Conservation (phyloP, 2,888 invertebrate genomes). For the Habroteleia sp. region DNA sequence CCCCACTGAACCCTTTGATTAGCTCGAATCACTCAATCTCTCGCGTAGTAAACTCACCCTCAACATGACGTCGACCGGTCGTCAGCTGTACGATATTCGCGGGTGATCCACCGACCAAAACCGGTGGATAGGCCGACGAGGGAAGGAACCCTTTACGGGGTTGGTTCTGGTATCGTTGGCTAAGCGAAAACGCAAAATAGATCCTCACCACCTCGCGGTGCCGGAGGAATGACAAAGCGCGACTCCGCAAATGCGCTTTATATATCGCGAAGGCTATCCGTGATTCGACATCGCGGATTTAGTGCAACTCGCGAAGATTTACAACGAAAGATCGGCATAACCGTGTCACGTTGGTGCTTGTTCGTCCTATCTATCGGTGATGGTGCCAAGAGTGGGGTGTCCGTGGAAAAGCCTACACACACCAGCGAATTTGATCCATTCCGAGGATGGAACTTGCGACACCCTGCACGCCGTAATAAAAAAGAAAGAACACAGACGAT, state of each 20-base stretch:
- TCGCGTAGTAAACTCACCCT: conserved; percentile 67
- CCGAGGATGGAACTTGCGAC: conserved; percentile 31
- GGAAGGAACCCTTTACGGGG: conserved; percentile 37
- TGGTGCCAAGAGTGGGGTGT: conserved; percentile 62
- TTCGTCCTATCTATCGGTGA: conserved; percentile 62
- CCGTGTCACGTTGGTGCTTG: conserved; percentile 74
- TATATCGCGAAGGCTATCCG: conserved; percentile 78
- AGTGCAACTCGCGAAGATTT: conserved; percentile 79
- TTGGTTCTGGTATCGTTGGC: conserved; percentile 17
- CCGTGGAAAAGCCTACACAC: conserved; percentile 17
- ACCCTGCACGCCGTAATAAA: conserved; percentile 10
- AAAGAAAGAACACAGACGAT: conserved; percentile 14
- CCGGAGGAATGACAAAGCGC: conserved; percentile 79
- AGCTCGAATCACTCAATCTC: not conserved
- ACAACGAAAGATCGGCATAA: conserved; percentile 76
- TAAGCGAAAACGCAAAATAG: conserved; percentile 45
- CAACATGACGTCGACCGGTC: conserved; percentile 67
- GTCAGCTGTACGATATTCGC: conserved; percentile 34
- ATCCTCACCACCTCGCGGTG: conserved; percentile 71
- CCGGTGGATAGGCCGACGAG: conserved; percentile 58
- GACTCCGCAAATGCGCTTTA: conserved; percentile 77
- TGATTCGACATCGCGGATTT: conserved; percentile 80
- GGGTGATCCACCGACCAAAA: conserved; percentile 49
- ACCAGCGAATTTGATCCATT: conserved; percentile 39
- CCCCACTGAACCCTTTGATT: too few relatives aligned